These are phyloP conservation scores for Agapornis canus DNA, from an alignment of 2,797 vertebrate genomes.

Conservation along the genomic window DNA sequence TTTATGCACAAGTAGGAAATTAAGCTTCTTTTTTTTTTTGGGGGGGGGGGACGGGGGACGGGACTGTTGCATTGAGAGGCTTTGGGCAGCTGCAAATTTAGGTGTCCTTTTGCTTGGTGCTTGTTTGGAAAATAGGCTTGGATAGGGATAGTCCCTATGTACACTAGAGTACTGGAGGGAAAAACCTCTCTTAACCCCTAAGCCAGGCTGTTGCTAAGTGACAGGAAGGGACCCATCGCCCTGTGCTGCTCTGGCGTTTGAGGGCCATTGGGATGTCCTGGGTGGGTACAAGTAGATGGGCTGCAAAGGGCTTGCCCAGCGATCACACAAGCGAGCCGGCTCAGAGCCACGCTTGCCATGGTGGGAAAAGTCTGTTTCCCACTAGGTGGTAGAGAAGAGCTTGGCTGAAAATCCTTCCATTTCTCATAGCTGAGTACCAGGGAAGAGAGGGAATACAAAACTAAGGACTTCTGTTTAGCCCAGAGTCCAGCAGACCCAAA, in stretches of 20 bases:
- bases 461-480: fast-evolving
- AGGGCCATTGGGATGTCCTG: fast-evolving
- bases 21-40: too few species aligned
- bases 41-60: too few species aligned
- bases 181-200: background rate
- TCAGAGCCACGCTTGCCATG: fast-evolving
- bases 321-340: fast-evolving
- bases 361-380: background rate
- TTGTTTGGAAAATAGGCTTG: background rate
- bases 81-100: background rate
- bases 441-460: background rate
- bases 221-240: fast-evolving
- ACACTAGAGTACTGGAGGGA: background rate
- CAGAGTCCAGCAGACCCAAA: background rate
- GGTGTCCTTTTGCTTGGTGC: background rate
- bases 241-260: background rate
- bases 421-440: background rate
- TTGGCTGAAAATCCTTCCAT: background rate
- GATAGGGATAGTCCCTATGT: background rate
- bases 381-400: conserved; percentile 64
- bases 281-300: fast-evolving
- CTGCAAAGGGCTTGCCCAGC: background rate
- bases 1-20: background rate
- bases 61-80: background rate
- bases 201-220: background rate